phyloP scores from a whole-genome alignment of 2,797 vertebrate species.

The Coranthus polyacanthus region DNA sequence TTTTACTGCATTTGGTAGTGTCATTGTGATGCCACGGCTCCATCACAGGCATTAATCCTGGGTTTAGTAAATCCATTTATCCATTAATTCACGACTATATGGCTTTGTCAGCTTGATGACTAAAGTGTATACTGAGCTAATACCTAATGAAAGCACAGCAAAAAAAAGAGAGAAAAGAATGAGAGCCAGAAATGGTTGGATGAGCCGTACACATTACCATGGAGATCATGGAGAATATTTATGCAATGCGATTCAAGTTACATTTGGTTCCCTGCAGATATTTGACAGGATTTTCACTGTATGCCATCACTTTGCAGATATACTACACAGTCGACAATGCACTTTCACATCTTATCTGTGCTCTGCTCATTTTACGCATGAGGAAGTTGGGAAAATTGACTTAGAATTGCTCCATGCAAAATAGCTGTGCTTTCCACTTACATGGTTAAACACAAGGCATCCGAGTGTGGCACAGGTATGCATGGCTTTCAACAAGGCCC shows the following conservation, averaged over 20 bases:
- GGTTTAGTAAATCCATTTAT: conserved; percentile 71
- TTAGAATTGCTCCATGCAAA: conserved; percentile 82
- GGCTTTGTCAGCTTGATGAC: conserved; percentile 55
- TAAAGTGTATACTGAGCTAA: conserved; percentile 37
- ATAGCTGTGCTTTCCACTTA: conserved; percentile 72
- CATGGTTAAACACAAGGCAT: conserved; percentile 66
- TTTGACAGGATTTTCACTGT: conserved; percentile 74
- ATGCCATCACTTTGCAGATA: conserved; percentile 77
- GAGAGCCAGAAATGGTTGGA: conserved; percentile 51
- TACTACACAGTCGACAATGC: conserved; percentile 70
- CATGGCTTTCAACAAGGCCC: conserved; percentile 51
- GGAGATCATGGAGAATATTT: conserved; percentile 68
- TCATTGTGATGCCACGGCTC: conserved; percentile 50
- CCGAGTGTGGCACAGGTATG: conserved; percentile 67
- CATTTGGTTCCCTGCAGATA: conserved; percentile 50
- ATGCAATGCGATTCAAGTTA: conserved; percentile 50
- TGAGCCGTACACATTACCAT: conserved; percentile 43
- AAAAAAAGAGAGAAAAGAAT: conserved; percentile 59
- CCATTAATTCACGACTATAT: conserved; percentile 55
- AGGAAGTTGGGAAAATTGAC: conserved; percentile 83
- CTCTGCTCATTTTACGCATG: conserved; percentile 85
- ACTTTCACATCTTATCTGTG: conserved; percentile 77
- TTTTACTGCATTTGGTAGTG: conserved; percentile 55
- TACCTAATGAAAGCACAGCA: conserved; percentile 65
- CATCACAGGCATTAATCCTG: conserved; percentile 50